These are phyloP conservation scores for Seriola aureovittata DNA, from an alignment of 2,113 vertebrate genomes.

Conservation along the genomic window DNA sequence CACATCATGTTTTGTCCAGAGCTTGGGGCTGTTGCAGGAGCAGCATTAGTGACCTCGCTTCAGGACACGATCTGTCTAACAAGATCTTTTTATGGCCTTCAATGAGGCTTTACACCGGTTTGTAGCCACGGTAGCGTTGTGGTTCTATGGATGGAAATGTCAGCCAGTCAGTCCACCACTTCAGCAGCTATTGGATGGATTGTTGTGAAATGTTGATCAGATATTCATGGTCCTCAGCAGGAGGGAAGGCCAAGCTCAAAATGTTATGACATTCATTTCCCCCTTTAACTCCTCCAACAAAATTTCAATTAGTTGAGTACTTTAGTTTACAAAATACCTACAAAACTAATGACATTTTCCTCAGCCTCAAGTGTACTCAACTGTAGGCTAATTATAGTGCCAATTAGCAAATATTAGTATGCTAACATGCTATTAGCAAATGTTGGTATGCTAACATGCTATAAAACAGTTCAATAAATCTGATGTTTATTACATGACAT, in stretches of 20 bases:
- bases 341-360: not conserved
- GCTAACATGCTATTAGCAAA: not conserved
- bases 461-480: no score
- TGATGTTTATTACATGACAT: no score
- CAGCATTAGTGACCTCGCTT: constrained; percentile 6
- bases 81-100: not conserved
- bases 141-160: not conserved
- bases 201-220: not conserved
- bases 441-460: no score
- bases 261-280: no score
- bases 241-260: not conserved
- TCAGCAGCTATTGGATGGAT: not conserved
- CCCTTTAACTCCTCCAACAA: no score
- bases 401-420: not conserved
- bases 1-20: not conserved
- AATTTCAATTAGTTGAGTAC: not conserved
- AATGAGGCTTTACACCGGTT: not conserved
- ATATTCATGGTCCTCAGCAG: not conserved
- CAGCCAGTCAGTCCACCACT: not conserved
- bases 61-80: constrained; percentile 5
- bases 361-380: not conserved
- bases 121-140: not conserved
- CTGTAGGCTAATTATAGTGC: no score
- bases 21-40: not conserved
- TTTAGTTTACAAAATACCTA: not conserved